Base-by-base conservation (phyloP, 2,113 vertebrate species). In the Genyomyrus donnyi region DNA sequence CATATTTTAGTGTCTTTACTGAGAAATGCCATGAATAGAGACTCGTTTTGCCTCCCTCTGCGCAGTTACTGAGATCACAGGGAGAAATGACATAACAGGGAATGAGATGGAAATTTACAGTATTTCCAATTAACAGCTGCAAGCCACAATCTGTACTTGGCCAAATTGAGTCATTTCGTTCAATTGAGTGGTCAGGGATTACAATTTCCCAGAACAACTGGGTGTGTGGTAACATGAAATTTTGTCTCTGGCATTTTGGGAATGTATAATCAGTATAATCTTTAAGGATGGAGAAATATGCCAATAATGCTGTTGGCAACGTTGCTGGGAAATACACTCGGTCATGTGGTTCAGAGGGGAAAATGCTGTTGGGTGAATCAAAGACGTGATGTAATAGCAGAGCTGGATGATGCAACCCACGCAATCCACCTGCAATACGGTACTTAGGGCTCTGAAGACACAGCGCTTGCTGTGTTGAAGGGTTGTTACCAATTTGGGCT, bases 351-450 rank as follows among this genome's bases (percentile, higher is more conserved):
- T 86, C 17, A 48, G 50, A 19, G 50, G 31, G 86, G 15, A 87
- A 87, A 87, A 53, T 35, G 50, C n/a, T 87, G 24, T 27, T 87
- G 48, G 45, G 13, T 52, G 27, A 87, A 53, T 87, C 1, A 13
- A 13, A 70, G 62, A 27, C 35, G 15, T 80, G 35, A 86, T 86
- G 48, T 31, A 50, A 86, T 86, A 27, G 17, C 24, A 86, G 46
- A 31, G 24, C 11, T 87, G 31, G 50, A 87, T 87, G 86, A 87
- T 87, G 86, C 50, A 87, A 80, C 39, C 74, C 35, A 80, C 13
- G 35, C 35, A 80, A 87, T 56, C 86, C 27, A 87, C 86, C 86
- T 53, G 86, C 86, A 87, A 87, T 87, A 50, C 7, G 49, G n/a
- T 35, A 42, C 48, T 56, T 56, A 87, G 27, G 74, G 50, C 31